phyloP scores from a whole-genome alignment of 2,888 invertebrate species.

The Andrena bicolor region DNA sequence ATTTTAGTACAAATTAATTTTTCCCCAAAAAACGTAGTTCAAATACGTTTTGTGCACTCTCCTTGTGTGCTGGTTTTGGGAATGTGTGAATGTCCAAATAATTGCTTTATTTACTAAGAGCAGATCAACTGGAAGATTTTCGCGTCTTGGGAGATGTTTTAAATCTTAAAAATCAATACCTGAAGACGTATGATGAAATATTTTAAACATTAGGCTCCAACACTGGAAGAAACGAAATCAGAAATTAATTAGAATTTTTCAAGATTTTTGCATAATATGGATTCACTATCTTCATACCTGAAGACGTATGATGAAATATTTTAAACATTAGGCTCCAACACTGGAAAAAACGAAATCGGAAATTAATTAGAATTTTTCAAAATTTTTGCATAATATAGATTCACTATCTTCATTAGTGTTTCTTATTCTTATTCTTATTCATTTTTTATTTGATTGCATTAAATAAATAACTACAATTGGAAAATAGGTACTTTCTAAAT shows the following conservation, averaged over 20 bases:
- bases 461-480: background rate
- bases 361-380: background rate
- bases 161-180: background rate
- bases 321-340: background rate
- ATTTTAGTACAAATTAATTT: background rate
- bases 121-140: slow-evolving; percentile 6
- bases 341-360: slow-evolving; percentile 1
- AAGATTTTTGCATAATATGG: no score
- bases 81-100: slow-evolving; percentile 11
- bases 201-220: background rate
- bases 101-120: no score
- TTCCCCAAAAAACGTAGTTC: background rate
- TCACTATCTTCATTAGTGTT: background rate
- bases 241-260: background rate
- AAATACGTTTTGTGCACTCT: slow-evolving; percentile 36
- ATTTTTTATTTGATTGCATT: no score
- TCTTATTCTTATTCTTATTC: no score
- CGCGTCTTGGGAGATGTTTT: background rate
- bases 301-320: background rate
- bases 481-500: background rate
- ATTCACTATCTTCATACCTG: background rate
- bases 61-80: slow-evolving; percentile 15
- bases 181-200: background rate
- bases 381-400: no score
- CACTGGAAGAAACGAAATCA: slow-evolving; percentile 12